Percentiles rank a stretch among this genome's conserved stretches.
Conservation (phyloP, 2,888 invertebrate species). For the Pseudococcus longispinus region DNA sequence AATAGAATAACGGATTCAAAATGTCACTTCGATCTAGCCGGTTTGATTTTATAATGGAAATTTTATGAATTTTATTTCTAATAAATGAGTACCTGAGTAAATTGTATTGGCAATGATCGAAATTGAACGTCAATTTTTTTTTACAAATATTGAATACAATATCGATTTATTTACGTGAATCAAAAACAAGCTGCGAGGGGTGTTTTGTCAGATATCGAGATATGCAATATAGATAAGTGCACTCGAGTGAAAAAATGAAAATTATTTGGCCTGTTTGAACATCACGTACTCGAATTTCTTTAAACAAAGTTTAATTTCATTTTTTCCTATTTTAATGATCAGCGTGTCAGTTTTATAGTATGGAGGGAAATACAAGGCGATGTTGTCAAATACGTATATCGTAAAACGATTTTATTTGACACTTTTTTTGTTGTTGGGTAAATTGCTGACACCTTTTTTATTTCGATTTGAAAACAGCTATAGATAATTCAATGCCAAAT, state of each 20-base stretch:
- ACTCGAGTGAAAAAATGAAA: neutral
- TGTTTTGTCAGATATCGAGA: neutral
- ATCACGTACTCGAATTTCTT: neutral
- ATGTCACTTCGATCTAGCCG: neutral
- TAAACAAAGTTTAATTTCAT: neutral
- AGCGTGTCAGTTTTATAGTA: neutral
- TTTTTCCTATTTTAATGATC: neutral
- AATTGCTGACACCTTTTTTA: too few species aligned
- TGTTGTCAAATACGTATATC: neutral
- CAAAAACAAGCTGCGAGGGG: neutral
- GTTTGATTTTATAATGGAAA: too few species aligned
- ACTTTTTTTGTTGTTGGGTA: neutral
- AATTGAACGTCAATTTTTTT: too few species aligned
- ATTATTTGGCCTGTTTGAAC: neutral
- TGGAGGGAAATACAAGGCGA: neutral
- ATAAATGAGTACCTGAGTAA: too few species aligned
- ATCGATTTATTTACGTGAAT: neutral
- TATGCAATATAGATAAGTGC: neutral
- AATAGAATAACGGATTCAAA: neutral
- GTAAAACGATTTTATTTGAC: neutral
- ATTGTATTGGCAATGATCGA: too few species aligned
- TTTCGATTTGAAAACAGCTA: too few species aligned
- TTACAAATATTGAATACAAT: neutral
- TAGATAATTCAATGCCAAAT: too few species aligned
- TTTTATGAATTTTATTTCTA: too few species aligned